phyloP scores from a whole-genome alignment of 2,113 vertebrate species.

The Gambusia holbrooki region DNA sequence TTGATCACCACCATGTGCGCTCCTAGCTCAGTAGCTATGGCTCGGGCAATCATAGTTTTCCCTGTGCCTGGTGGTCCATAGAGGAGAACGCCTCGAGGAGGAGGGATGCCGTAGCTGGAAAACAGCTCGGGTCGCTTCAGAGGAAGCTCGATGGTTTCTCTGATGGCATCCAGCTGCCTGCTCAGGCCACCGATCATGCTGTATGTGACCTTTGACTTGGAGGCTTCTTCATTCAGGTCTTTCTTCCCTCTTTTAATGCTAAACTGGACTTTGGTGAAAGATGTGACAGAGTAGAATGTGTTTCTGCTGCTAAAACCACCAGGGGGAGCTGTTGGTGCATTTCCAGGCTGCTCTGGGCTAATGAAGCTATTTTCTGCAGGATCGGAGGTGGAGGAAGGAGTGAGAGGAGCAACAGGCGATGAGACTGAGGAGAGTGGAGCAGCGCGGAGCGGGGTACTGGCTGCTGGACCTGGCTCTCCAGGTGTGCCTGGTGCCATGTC shows the following conservation, averaged over 20 bases:
- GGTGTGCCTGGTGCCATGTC: slow-evolving; percentile 61
- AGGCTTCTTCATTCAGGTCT: slow-evolving; percentile 35
- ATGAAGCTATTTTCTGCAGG: slow-evolving; percentile 11
- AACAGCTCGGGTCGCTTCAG: slow-evolving; percentile 91
- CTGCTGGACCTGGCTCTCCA: slow-evolving; percentile 47
- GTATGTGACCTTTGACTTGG: slow-evolving; percentile 84
- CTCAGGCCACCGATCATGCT: slow-evolving; percentile 91
- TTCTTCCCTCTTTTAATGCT: slow-evolving; percentile 9
- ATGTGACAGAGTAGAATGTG: slow-evolving; percentile 87
- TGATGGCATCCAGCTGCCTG: slow-evolving; percentile 86
- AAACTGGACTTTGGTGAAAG: slow-evolving; percentile 83
- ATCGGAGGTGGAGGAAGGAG: slow-evolving; percentile 23
- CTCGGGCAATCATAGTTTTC: slow-evolving; percentile 96
- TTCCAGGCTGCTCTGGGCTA: slow-evolving; percentile 12
- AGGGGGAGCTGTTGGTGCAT: slow-evolving; percentile 35
- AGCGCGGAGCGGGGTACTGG: slow-evolving; percentile 78
- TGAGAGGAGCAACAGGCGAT: slow-evolving; percentile 26
- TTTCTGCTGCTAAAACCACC: slow-evolving; percentile 67
- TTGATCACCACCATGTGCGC: slow-evolving; percentile 92
- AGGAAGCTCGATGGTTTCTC: slow-evolving; percentile 92
- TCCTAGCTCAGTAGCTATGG: slow-evolving; percentile 90
- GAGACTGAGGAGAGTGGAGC: slow-evolving; percentile 18
- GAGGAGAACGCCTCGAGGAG: slow-evolving; percentile 90
- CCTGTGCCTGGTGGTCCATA: slow-evolving; percentile 95
- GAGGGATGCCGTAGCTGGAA: slow-evolving; percentile 87